Evolutionary conservation across 2,797 vertebrate genomes (phyloP), one percentile per base, ranked within the genome.

Genomic region (Chelonia mydas): DNA sequence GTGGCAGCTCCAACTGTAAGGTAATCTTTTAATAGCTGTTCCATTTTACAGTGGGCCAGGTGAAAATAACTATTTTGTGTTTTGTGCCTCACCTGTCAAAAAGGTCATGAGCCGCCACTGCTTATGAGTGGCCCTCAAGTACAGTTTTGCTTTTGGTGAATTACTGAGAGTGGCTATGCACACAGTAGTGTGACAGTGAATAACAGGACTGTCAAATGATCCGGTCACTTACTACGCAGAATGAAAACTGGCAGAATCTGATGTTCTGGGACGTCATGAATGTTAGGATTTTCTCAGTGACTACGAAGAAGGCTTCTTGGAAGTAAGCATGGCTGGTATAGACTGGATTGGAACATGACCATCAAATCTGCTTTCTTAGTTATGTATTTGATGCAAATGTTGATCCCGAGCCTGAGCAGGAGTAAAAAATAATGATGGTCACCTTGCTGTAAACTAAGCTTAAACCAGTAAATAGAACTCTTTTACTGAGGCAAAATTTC

Each of bases 271-370:
- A 5, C 82, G 6, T 49, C 27, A 10, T 6, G 9, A 72, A 59
- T 21, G 4, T 37, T 25, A 3, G 2, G 45, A 4, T 72, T 89
- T 86, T 51, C 59, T 84, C 13, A 23, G 47, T 31, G 21, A 81
- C 59, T 81, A 33, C 11, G 17, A 78, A 11, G 19, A 86, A 78
- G 3, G 1, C 6, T 80, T 84, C 11, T 11, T 84, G 92, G 45
- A 68, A 49, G 5, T 28, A 1, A 0, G 5, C 65, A 37, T 37
- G 65, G 33, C n/a, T 1, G 1, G 2, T 10, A 3, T 50, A 47
- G 74, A 31, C 33, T 88, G 41, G 53, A 1, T 59, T 31, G 8
- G 11, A 88, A 55, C 33, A 3, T 28, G 41, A 86, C 80, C 68
- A 86, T 1, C 7, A 15, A 57, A 91, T 82, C 21, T 45, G 1